These are phyloP conservation scores for Ciconia maguari DNA, from an alignment of 2,113 vertebrate genomes.

Conservation along the genomic window DNA sequence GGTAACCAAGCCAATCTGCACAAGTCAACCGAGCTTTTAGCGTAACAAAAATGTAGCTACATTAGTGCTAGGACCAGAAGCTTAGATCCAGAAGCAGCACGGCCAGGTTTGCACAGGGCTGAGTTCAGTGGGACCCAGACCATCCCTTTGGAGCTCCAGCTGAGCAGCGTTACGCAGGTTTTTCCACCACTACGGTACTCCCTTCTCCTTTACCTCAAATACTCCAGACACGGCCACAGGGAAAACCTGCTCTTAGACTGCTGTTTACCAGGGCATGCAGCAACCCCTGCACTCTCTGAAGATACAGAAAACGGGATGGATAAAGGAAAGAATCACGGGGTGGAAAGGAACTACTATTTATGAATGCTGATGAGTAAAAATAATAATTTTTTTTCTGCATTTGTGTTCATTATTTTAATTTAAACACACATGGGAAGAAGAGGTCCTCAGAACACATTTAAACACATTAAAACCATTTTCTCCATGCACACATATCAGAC, in stretches of 20 bases:
- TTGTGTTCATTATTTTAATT: neutral
- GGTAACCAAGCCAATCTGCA: neutral
- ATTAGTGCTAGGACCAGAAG: neutral
- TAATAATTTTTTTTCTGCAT: neutral
- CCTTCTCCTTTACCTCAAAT: neutral
- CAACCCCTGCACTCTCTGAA: neutral
- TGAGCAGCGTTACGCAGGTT: neutral
- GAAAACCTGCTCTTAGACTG: neutral
- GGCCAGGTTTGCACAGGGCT: neutral
- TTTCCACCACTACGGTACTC: neutral
- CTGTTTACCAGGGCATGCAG: neutral
- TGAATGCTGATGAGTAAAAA: neutral
- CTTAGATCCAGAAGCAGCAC: neutral
- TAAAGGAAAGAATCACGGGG: neutral
- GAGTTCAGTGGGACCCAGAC: neutral
- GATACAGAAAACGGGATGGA: neutral
- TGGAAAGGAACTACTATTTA: neutral
- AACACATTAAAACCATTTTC: neutral
- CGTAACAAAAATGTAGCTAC: neutral
- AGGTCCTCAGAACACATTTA: neutral
- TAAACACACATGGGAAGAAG: neutral
- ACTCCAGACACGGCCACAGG: fast-evolving
- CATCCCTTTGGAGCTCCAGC: neutral
- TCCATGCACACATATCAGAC: neutral
- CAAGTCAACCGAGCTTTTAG: neutral